Percentiles rank a stretch among this genome's conserved stretches.
phyloP scores from a whole-genome alignment of 2,888 invertebrate genomes.

The Drosophila mulleri region DNA sequence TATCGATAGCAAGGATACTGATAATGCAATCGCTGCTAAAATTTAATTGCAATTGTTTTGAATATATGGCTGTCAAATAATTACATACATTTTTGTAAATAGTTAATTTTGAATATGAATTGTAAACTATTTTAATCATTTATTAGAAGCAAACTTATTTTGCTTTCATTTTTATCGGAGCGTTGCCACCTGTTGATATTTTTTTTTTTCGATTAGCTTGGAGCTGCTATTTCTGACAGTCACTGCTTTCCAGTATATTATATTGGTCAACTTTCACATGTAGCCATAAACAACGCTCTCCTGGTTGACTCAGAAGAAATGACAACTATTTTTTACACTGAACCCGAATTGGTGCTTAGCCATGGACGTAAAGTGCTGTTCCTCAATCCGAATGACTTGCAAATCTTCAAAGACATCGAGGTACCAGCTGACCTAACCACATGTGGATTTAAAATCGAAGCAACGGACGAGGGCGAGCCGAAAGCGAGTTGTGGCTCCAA shows the following conservation, averaged over 20 bases:
- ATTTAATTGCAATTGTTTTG: neutral
- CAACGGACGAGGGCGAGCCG: conserved; percentile 10
- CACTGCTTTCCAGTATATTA: conserved; percentile 15
- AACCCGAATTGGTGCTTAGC: conserved; percentile 81
- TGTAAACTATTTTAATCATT: neutral
- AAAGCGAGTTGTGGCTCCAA: conserved; percentile 28
- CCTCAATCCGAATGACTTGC: conserved; percentile 83
- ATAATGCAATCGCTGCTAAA: neutral
- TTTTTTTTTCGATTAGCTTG: conserved; percentile 2
- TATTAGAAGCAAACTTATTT: neutral
- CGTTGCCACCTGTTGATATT: conserved; percentile 30
- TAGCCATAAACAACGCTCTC: conserved; percentile 7
- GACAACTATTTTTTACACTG: conserved; percentile 74
- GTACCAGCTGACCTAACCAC: conserved; percentile 76
- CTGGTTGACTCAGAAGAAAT: conserved; percentile 50
- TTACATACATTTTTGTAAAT: neutral
- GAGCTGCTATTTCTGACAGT: conserved; percentile 21
- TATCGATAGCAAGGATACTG: neutral
- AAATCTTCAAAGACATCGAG: conserved; percentile 82
- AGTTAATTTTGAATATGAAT: no score
- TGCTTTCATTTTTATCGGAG: neutral
- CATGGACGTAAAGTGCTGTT: conserved; percentile 78
- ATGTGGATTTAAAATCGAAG: conserved; percentile 64
- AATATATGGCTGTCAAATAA: neutral
- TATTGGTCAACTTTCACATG: conserved; percentile 20